Evolutionary conservation across 2,797 vertebrate genomes (phyloP).

Genomic region (Zonotrichia albicollis): DNA sequence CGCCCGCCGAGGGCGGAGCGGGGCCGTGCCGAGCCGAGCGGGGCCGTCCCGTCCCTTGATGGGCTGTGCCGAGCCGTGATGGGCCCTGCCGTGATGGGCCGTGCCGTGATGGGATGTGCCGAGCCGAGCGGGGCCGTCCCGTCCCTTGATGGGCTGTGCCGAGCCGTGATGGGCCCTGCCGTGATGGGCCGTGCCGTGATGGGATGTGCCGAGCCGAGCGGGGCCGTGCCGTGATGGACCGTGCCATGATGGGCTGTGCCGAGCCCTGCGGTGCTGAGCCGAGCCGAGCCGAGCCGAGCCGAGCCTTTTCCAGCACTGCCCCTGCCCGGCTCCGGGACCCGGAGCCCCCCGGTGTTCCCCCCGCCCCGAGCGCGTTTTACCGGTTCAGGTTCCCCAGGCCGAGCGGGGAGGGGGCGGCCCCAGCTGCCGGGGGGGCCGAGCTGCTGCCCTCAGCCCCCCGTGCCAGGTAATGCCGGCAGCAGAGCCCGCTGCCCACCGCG

Average conservation of each 20-base stretch:
- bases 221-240: background rate
- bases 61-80: too few species aligned
- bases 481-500: fast-evolving
- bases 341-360: background rate
- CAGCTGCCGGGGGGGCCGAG: background rate
- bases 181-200: background rate
- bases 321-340: background rate
- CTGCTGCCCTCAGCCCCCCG: background rate
- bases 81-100: background rate
- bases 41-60: too few species aligned
- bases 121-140: too few species aligned
- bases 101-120: fast-evolving
- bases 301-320: background rate
- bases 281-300: background rate
- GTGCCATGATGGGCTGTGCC: background rate
- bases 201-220: too few species aligned
- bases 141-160: too few species aligned
- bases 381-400: background rate
- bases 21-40: background rate
- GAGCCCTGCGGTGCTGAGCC: too few species aligned
- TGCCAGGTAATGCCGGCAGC: fast-evolving
- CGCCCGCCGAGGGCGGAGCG: background rate
- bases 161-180: background rate
- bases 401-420: background rate
- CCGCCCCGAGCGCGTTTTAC: background rate